phyloP scores from a whole-genome alignment of 1,140 invertebrate genomes.

The Trichogramma pretiosum region DNA sequence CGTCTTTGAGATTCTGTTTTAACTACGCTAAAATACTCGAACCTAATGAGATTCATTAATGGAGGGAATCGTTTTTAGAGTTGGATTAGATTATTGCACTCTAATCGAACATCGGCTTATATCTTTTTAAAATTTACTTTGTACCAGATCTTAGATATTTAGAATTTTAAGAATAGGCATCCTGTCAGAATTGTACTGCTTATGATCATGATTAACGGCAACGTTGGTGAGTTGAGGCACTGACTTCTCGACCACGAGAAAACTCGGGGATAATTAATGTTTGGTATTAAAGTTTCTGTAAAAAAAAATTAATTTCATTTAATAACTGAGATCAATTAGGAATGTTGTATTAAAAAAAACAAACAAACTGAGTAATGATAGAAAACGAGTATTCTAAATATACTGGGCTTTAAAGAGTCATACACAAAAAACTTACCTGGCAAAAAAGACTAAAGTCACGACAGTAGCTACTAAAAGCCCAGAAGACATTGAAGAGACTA shows the following conservation, averaged over 20 bases:
- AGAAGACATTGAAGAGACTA: conserved; percentile 34
- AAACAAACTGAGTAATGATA: too few species aligned
- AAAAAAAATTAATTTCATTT: too few species aligned
- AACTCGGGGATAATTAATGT: conserved; percentile 61
- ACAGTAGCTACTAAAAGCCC: conserved; percentile 38
- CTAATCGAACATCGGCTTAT: too few species aligned
- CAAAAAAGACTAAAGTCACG: conserved; percentile 34
- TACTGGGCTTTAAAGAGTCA: too few species aligned
- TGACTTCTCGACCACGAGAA: conserved; percentile 29
- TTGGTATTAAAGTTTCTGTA: conserved; percentile 58
- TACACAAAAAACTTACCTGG: conserved; percentile 39
- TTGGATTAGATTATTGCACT: conserved; percentile 1
- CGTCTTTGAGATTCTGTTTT: conserved; percentile 10
- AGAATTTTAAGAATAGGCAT: conserved; percentile 30
- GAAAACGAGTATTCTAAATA: background rate
- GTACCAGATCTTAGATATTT: conserved; percentile 20
- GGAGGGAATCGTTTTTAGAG: conserved; percentile 17
- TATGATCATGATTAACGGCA: conserved; percentile 24
- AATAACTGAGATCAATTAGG: too few species aligned
- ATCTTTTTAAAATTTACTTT: too few species aligned
- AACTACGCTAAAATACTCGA: conserved; percentile 10
- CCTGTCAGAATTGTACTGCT: too few species aligned
- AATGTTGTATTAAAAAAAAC: too few species aligned
- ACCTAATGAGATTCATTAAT: conserved; percentile 3
- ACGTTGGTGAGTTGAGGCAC: conserved; percentile 26